phyloP scores from a whole-genome alignment of 2,113 vertebrate genomes.

The Genyomyrus donnyi region DNA sequence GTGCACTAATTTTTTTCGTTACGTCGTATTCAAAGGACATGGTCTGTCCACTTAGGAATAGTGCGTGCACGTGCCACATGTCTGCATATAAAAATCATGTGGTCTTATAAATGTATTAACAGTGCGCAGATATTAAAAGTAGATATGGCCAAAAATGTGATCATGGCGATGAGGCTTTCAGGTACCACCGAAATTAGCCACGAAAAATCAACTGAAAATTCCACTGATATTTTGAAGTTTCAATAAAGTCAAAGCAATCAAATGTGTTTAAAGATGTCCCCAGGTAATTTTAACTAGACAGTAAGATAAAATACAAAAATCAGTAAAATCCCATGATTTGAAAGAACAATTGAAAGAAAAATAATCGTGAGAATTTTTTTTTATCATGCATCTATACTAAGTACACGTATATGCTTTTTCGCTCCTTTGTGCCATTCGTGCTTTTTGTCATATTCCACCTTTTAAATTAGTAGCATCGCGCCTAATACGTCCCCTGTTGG shows the following conservation, averaged over 20 bases:
- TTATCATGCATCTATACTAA: neutral
- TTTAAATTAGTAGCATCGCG: neutral
- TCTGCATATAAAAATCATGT: neutral
- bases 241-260: neutral
- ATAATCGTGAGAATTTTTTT: neutral
- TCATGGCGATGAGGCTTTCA: neutral
- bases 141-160: neutral
- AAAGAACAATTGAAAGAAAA: neutral
- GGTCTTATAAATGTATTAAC: neutral
- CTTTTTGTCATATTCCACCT: neutral
- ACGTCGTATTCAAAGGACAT: neutral
- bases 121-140: neutral
- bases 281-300: neutral
- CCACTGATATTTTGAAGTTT: neutral
- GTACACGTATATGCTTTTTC: neutral
- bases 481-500: neutral
- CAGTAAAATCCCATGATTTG: neutral
- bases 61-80: neutral
- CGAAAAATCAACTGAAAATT: neutral
- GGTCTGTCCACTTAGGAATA: neutral
- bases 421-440: neutral
- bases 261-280: neutral
- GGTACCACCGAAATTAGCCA: neutral
- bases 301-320: neutral
- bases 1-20: neutral